Conservation (phyloP, 2,797 vertebrate species). For the Nyctalus aviator region DNA sequence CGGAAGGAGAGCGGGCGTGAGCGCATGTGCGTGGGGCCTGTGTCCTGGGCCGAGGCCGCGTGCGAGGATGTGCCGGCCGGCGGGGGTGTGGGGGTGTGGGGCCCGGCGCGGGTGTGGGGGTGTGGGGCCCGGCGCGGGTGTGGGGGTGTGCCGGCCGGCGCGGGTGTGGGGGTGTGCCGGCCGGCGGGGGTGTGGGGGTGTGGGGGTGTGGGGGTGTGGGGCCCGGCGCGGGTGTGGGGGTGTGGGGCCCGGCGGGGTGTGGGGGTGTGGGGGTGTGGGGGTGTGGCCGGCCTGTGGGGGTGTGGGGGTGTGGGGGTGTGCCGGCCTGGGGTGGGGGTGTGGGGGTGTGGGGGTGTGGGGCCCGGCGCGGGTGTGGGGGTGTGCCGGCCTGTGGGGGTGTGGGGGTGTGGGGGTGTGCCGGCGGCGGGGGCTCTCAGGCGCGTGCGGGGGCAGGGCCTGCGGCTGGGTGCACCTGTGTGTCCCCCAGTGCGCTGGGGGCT, state of each 20-base stretch:
- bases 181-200: too few relatives aligned
- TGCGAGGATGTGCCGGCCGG: not conserved
- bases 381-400: not conserved
- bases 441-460: not conserved
- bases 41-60: not conserved
- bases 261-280: too few relatives aligned
- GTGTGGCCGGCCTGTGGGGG: not conserved
- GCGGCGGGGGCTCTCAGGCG: not conserved
- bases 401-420: not conserved
- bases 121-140: too few relatives aligned
- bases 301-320: not conserved
- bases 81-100: not conserved
- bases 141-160: too few relatives aligned
- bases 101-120: too few relatives aligned
- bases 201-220: too few relatives aligned
- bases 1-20: not conserved
- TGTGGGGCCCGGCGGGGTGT: not conserved
- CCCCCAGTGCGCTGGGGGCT: fast-evolving
- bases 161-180: too few relatives aligned
- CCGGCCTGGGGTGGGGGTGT: fast-evolving
- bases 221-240: too few relatives aligned
- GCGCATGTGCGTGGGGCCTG: not conserved
- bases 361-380: too few relatives aligned
- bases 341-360: too few relatives aligned
- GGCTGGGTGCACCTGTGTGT: not conserved